Percentiles rank a stretch among this genome's conserved stretches.
phyloP scores from a whole-genome alignment of 2,797 vertebrate species.

The Synaphobranchus kaupii region DNA sequence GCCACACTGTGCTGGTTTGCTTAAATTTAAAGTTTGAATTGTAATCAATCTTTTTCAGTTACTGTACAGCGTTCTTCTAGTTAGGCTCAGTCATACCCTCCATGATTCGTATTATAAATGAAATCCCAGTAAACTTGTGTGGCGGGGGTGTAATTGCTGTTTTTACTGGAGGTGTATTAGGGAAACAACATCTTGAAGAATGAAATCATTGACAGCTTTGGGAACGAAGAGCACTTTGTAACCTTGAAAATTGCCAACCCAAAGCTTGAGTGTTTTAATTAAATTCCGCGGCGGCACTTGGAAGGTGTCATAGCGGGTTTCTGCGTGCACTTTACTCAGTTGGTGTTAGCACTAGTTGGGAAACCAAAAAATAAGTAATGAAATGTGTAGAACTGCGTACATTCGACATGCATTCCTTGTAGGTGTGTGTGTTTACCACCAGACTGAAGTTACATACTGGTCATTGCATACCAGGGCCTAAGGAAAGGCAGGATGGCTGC shows the following conservation, averaged over 20 bases:
- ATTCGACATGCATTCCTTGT: too few species aligned
- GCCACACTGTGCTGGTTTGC: neutral
- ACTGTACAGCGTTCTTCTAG: slow-evolving; percentile 23
- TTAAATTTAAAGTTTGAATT: neutral
- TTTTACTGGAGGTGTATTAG: slow-evolving; percentile 38
- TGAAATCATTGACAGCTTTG: slow-evolving; percentile 44
- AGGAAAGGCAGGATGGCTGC: too few species aligned
- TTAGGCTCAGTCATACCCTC: slow-evolving; percentile 34
- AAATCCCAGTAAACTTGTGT: slow-evolving; percentile 37
- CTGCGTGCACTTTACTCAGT: neutral
- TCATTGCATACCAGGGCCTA: too few species aligned
- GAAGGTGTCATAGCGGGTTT: slow-evolving; percentile 8
- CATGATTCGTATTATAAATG: slow-evolving; percentile 35
- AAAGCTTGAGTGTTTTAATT: slow-evolving; percentile 47
- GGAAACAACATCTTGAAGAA: slow-evolving; percentile 32
- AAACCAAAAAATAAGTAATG: neutral
- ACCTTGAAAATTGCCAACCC: slow-evolving; percentile 38
- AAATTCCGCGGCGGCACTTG: slow-evolving; percentile 29
- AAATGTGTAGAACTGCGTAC: too few species aligned
- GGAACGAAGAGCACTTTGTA: slow-evolving; percentile 41
- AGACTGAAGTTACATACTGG: too few species aligned
- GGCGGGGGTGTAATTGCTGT: slow-evolving; percentile 40
- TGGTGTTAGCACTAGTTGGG: neutral
- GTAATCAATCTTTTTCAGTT: slow-evolving; percentile 28
- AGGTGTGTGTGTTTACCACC: too few species aligned